Evolutionary conservation across 2,797 vertebrate species (phyloP), one percentile per base, ranked within the genome.

Genomic region (Tachyglossus aculeatus): DNA sequence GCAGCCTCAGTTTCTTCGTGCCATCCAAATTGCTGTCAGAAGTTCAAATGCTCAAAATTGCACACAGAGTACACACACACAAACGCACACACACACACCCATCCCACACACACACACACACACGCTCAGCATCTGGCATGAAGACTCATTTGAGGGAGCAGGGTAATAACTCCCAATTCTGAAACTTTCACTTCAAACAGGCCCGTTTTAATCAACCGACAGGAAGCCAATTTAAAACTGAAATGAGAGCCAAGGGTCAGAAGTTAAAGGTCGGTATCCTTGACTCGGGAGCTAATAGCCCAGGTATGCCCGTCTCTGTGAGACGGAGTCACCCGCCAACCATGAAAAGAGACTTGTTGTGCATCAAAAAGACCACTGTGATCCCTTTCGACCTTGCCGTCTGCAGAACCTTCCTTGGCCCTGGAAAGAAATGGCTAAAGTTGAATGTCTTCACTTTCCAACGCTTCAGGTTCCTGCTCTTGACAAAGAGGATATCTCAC

Each of bases 201-300:
- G 77, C 67, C 77, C 34, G 56, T 84, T 91, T 87, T 89, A 90
- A 90, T 91, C 84, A 93, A 80, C 54, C 86, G 73, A 53, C 40
- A 32, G 82, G 85, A 93, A 92, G 86, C 74, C 65, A 71, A 14
- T 78, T 80, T 80, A 77, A 83, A 86, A 86, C 64, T 81, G 82
- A 85, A 89, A 93, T 87, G 12, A 16, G 62, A 86, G 93, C 87
- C 85, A 83, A 83, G 86, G 88, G 89, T 86, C 71, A 72, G 56
- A 83, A 91, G 89, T 89, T 87, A 92, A 83, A 87, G 90, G 90
- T 80, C 85, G 59, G 25, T 84, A 78, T 84, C 76, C 89, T 88
- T 82, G 85, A 91, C 88, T 73, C 57, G 86, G 80, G 84, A 65
- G 84, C 66, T 84, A 92, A 92, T 88, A 89, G 67, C 57, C 86